These are phyloP conservation scores for Coracias cyanogaster DNA, from an alignment of 2,797 vertebrate genomes.

Conservation along the genomic window DNA sequence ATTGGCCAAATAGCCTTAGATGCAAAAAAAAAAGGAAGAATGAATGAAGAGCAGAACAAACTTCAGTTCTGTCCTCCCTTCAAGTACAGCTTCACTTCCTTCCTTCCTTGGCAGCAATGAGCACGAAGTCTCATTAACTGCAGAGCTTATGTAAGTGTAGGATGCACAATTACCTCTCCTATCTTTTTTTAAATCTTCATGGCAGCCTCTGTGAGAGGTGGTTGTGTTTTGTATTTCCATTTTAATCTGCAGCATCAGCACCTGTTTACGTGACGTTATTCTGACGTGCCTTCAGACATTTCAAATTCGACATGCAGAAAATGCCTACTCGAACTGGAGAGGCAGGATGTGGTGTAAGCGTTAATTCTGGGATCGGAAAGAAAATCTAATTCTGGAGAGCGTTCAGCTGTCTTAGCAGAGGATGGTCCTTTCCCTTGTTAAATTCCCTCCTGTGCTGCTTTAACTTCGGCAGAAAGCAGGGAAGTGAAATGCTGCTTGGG, in stretches of 20 bases:
- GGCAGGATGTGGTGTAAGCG: not conserved
- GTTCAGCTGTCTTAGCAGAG: not conserved
- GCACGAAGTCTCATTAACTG: fast-evolving
- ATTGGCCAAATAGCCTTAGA: not conserved
- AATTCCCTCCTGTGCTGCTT: not conserved
- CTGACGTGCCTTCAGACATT: not conserved
- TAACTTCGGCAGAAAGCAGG: not conserved
- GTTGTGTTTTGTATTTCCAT: not conserved
- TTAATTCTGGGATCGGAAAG: not conserved
- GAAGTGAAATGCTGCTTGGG: not conserved
- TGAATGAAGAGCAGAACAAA: not conserved
- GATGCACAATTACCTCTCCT: not conserved
- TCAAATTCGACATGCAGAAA: not conserved
- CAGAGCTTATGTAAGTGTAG: not conserved
- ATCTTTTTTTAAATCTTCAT: not conserved
- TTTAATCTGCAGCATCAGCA: not conserved
- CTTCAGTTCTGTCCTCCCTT: not conserved
- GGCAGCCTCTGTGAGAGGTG: not conserved
- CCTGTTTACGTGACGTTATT: not conserved
- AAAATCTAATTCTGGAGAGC: not conserved
- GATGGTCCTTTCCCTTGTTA: not conserved
- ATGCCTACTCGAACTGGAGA: not conserved
- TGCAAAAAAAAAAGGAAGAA: not conserved
- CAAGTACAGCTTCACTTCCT: not conserved
- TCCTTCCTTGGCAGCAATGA: not conserved